These are phyloP conservation scores for Melieria picta DNA, from an alignment of 2,888 invertebrate genomes.

Conservation along the genomic window DNA sequence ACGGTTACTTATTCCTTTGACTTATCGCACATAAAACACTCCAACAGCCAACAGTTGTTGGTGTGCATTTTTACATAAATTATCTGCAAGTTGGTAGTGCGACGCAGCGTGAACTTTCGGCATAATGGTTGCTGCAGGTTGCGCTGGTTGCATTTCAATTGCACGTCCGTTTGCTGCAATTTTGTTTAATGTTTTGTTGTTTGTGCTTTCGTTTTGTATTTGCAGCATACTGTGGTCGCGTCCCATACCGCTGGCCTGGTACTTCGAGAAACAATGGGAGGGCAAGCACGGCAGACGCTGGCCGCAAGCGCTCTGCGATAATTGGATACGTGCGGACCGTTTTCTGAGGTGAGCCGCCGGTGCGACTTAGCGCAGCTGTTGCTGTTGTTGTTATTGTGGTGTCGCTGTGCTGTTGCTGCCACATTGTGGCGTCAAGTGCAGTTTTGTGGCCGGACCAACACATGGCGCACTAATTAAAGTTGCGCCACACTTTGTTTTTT, in stretches of 20 bases:
- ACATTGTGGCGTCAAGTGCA: background rate
- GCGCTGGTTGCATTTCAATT: background rate
- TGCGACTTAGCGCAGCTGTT: conserved; percentile 11
- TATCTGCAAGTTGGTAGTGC: background rate
- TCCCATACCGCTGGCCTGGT: conserved; percentile 93
- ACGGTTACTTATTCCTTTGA: too few species aligned
- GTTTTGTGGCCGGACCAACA: background rate
- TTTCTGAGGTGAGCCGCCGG: conserved; percentile 68
- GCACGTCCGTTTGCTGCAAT: background rate
- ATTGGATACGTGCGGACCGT: conserved; percentile 89
- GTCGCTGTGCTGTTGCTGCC: conserved; percentile 6
- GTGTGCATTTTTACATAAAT: background rate
- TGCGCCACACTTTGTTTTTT: conserved; percentile 2
- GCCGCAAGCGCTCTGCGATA: conserved; percentile 85
- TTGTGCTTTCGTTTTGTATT: background rate
- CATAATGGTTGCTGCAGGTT: too few species aligned
- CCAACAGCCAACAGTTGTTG: too few species aligned
- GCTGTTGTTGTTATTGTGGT: background rate
- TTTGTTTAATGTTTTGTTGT: background rate
- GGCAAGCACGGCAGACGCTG: conserved; percentile 81
- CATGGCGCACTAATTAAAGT: conserved; percentile 30
- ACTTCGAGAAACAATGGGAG: conserved; percentile 91
- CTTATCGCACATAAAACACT: too few species aligned
- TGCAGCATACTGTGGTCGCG: conserved; percentile 84
- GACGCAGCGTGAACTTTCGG: too few species aligned